Percentiles rank a stretch among this genome's conserved stretches.
These are phyloP conservation scores for Myripristis jacobus DNA, from an alignment of 2,797 vertebrate species.

Conservation along the genomic window DNA sequence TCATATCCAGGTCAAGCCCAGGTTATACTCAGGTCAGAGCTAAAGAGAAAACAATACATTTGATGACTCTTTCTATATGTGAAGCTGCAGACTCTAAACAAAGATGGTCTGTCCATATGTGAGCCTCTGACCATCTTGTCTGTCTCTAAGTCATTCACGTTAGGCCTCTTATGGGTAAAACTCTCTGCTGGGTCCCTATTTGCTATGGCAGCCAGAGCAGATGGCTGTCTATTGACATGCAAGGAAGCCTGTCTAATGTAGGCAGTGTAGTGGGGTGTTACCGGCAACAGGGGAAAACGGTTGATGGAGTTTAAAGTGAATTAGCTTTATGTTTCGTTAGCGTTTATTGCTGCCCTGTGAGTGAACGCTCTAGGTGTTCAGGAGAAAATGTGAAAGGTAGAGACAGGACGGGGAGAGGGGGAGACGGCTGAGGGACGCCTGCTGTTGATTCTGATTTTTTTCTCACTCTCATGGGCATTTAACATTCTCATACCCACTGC, in stretches of 20 bases:
- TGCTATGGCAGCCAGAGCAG: constrained; percentile 61
- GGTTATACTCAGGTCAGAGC: constrained; percentile 41
- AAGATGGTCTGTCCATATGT: constrained; percentile 51
- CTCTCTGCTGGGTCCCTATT: constrained; percentile 65
- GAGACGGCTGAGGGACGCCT: constrained; percentile 4
- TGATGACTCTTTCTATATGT: not conserved
- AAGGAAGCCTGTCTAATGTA: constrained; percentile 68
- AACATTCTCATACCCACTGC: not conserved
- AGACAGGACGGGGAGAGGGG: not conserved
- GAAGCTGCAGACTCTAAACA: constrained; percentile 35
- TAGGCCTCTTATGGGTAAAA: constrained; percentile 62
- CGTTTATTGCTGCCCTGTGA: constrained; percentile 55
- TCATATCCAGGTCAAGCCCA: constrained; percentile 50
- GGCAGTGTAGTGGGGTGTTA: constrained; percentile 54
- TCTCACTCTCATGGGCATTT: not conserved
- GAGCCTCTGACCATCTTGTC: constrained; percentile 58
- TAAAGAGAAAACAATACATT: constrained; percentile 39
- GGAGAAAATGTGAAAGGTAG: constrained; percentile 12
- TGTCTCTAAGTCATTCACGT: constrained; percentile 51
- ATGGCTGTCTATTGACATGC: constrained; percentile 74
- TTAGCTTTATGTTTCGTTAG: constrained; percentile 71
- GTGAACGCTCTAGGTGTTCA: constrained; percentile 42
- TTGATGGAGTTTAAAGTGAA: constrained; percentile 76
- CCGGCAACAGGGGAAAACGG: constrained; percentile 52
- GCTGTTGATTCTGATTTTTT: not conserved